A percentile compares a stretch with the other conserved stretches of the same genome.
Conservation (phyloP, 2,888 invertebrate species). For the Drosophila tanythrix region DNA sequence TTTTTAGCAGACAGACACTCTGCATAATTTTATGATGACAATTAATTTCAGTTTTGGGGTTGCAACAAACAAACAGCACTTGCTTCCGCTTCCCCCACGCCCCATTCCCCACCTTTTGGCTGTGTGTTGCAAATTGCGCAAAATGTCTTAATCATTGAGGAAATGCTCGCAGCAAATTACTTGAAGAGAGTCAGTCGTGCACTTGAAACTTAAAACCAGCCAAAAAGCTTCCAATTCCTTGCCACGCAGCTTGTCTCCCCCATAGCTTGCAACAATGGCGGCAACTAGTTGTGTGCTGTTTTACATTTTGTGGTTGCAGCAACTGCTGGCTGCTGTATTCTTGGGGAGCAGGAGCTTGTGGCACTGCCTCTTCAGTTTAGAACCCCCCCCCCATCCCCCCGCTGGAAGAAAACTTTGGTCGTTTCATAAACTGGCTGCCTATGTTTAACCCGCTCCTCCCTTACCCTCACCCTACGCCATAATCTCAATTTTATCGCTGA, state of each 20-base stretch:
- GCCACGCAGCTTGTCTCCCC: neutral
- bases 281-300: slow-evolving; percentile 27
- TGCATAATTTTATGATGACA: slow-evolving; percentile 74
- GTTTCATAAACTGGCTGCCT: slow-evolving; percentile 36
- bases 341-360: neutral
- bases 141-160: slow-evolving; percentile 62
- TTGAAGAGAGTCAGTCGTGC: slow-evolving; percentile 39
- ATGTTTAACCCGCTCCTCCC: slow-evolving; percentile 17
- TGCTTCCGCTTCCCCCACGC: neutral
- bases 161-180: slow-evolving; percentile 57
- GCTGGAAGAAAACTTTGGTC: slow-evolving; percentile 20
- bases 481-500: slow-evolving; percentile 40
- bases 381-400: neutral
- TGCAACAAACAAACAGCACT: slow-evolving; percentile 37
- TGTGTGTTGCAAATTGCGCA: slow-evolving; percentile 33
- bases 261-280: slow-evolving; percentile 36
- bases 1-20: slow-evolving; percentile 18
- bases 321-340: slow-evolving; percentile 14
- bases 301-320: slow-evolving; percentile 45
- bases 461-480: neutral
- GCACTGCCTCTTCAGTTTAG: slow-evolving; percentile 22
- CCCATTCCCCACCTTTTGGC: neutral
- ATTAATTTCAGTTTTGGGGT: slow-evolving; percentile 66
- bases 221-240: neutral
- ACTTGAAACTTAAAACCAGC: slow-evolving; percentile 41